Base-by-base conservation (phyloP, 2,113 vertebrate species). In the Petrocephalus zakoni region DNA sequence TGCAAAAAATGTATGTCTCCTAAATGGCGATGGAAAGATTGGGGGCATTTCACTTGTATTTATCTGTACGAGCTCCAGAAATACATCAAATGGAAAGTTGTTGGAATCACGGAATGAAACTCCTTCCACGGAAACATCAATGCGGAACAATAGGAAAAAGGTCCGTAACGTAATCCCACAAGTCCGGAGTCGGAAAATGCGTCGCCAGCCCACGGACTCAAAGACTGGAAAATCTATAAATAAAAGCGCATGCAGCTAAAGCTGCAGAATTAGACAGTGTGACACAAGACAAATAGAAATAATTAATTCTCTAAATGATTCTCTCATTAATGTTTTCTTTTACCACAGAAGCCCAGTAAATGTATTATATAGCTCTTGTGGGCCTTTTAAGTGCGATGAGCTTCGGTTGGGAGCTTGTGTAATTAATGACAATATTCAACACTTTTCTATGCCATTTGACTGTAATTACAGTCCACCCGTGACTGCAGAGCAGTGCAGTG, bases 271-370 rank as follows among this genome's bases (percentile, higher is more conserved):
- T 96, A 96, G 95, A 96, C 96, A 96, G 96, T 96, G 96, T 97
- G 96, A 97, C 96, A 97, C 95, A 96, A 96, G 96, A 96, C 96
- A 96, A 97, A 97, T 97, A 96, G 96, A 96, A 96, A 97, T 96
- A 96, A 97, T 96, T 97, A 97, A 95, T 96, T 96, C 95, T 96
- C 96, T 95, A 96, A 96, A 96, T 96, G 96, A 97, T 97, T 95
- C 96, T 96, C 96, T 97, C 96, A 96, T 96, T 97, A 96, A 96
- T 96, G 96, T 95, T n/a, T 94, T 94, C 96, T 83, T 96, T 94
- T 96, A 95, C 9, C 94, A 72, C 11, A 87, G 84, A 53, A 86
- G 51, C 84, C 29, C 22, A 19, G 85, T 37, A 95, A 95, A 95
- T 95, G 94, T 94, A 95, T 96, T 95, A 94, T 95, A 95, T 94